A percentile compares a stretch with the other conserved stretches of the same genome.
Conservation (phyloP, 2,113 vertebrate species). For the Vimba vimba region DNA sequence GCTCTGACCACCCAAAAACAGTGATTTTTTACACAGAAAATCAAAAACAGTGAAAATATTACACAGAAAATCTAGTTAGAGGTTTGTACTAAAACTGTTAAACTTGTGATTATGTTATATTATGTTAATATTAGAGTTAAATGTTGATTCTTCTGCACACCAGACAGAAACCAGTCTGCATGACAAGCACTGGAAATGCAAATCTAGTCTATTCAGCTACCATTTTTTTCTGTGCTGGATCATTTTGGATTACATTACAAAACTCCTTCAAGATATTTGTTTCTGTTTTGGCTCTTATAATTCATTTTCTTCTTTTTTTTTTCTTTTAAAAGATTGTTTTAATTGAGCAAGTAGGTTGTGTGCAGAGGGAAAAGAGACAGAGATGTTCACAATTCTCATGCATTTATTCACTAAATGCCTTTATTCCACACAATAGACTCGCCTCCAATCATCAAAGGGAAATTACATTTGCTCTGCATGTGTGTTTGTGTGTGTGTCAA, state of each 20-base stretch:
- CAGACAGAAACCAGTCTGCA: neutral
- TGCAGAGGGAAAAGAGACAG: constrained; percentile 44
- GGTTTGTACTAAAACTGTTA: constrained; percentile 50
- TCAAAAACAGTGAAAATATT: neutral
- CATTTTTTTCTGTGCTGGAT: neutral
- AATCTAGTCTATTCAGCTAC: neutral
- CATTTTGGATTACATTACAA: neutral
- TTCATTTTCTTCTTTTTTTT: neutral
- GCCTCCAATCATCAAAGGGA: constrained; percentile 67
- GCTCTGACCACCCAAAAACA: neutral
- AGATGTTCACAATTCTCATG: constrained; percentile 68
- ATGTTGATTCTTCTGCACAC: neutral
- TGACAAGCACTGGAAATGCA: neutral
- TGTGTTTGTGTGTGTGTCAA: neutral
- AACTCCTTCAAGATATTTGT: neutral
- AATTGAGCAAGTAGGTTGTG: constrained; percentile 37
- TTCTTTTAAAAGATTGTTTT: neutral
- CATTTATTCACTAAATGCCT: constrained; percentile 69
- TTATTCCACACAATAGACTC: constrained; percentile 75
- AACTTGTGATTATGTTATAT: neutral
- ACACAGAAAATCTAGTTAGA: neutral
- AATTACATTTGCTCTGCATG: constrained; percentile 68
- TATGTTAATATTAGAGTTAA: neutral
- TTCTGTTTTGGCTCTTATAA: neutral
- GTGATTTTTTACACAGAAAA: too few relatives aligned